Conservation (phyloP, 2,113 vertebrate species). For the Hippopotamus amphibius region DNA sequence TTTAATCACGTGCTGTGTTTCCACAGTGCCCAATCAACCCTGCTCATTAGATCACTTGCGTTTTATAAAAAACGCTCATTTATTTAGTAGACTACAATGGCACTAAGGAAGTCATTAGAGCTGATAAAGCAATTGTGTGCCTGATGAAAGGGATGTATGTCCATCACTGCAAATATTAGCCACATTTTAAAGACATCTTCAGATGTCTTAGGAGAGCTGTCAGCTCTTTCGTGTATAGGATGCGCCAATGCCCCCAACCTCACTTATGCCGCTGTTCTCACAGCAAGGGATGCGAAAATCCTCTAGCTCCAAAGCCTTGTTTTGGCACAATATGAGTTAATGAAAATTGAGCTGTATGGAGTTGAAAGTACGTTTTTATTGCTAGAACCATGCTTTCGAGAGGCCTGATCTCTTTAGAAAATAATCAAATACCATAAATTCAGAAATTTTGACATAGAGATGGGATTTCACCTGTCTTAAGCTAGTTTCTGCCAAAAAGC, state of each 20-base stretch:
- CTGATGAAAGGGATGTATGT: background rate
- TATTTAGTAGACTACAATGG: background rate
- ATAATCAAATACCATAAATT: slow-evolving; percentile 52
- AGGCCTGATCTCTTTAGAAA: slow-evolving; percentile 40
- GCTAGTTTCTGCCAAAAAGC: background rate
- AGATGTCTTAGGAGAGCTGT: background rate
- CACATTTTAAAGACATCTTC: background rate
- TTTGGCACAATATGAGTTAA: background rate
- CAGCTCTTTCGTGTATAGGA: background rate
- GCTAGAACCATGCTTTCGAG: background rate
- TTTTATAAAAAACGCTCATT: slow-evolving; percentile 20
- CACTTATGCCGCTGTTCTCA: background rate
- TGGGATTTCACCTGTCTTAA: background rate
- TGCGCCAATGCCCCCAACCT: background rate
- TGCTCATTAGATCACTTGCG: slow-evolving; percentile 49
- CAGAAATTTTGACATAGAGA: background rate
- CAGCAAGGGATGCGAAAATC: background rate
- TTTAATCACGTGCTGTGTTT: slow-evolving; percentile 52
- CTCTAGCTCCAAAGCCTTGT: background rate
- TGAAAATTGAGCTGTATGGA: background rate
- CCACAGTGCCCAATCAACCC: background rate
- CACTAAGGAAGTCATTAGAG: slow-evolving; percentile 30
- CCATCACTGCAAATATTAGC: background rate
- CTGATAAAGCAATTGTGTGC: background rate
- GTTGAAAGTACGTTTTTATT: background rate